Evolutionary conservation across 2,888 invertebrate species (phyloP), one percentile per base, ranked within the genome.

Genomic region (Eristalis arbustorum): DNA sequence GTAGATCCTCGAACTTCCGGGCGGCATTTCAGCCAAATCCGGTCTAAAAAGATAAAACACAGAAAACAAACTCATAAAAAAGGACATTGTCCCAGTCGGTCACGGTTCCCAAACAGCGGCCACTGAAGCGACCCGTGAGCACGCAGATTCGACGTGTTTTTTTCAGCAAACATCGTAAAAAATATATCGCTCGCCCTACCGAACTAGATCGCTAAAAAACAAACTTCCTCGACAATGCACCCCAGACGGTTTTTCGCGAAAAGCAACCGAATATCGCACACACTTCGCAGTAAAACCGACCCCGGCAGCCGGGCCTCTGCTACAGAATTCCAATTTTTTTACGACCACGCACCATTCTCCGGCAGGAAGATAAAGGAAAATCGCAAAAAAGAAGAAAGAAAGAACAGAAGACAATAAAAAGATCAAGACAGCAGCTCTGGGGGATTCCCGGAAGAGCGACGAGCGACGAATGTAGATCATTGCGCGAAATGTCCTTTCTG

Each of bases 131-230:
- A 37, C 49, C 22, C 57, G 63, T 28, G 28, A 22, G 2, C n/a
- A 28, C 22, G 18, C 57, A 11, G 34, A 11, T 14, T 10, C 11
- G n/a, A n/a, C 10, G n/a, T 64, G n/a, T 37, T 66, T 81, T 84
- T 80, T 78, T 82, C 34, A 61, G 56, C 82, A 85, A 85, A 85
- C 69, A 85, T 78, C 37, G 73, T 85, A 82, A 74, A 78, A 77
- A 77, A 25, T 23, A 25, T 23, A 59, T 25, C 22, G 59, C 59
- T 31, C 14, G 28, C 3, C 59, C 81, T 11, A 85, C 84, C 81
- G 66, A 81, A 72, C 61, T 81, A 62, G 85, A 69, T 68, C 81
- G 56, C n/a, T 78, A 85, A 85, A 85, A 85, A 85, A 85, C 82
- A 85, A 85, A 85, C 85, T 85, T 64, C 64, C 22, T 37, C 13